phyloP scores from a whole-genome alignment of 2,797 vertebrate species.

The Acrossocheilus wenchowensis region DNA sequence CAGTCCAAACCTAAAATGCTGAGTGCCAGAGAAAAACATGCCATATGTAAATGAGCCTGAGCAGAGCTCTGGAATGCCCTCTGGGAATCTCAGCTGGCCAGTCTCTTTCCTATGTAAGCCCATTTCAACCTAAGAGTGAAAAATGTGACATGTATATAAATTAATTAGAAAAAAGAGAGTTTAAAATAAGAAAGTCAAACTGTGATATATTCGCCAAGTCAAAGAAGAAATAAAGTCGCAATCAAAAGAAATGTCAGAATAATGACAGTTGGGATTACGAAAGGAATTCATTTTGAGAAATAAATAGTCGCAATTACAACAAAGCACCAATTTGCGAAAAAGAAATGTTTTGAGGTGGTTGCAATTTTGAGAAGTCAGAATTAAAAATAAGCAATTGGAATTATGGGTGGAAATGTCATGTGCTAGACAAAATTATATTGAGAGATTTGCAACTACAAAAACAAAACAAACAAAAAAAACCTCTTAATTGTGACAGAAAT shows the following conservation, averaged over 20 bases:
- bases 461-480: too few relatives aligned
- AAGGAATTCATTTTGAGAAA: neutral
- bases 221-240: neutral
- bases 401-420: too few relatives aligned
- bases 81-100: neutral
- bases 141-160: neutral
- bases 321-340: neutral
- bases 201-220: neutral
- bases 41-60: constrained; percentile 47
- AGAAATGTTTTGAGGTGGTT: neutral
- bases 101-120: neutral
- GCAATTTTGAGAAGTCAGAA: neutral
- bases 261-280: neutral
- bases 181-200: neutral
- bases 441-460: neutral
- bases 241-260: neutral
- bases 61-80: constrained; percentile 1
- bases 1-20: constrained; percentile 42
- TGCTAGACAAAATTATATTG: neutral
- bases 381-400: neutral
- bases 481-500: too few relatives aligned
- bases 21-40: constrained; percentile 30
- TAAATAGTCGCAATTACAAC: neutral
- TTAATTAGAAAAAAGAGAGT: neutral
- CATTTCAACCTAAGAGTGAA: neutral